Evolutionary conservation across 2,888 invertebrate species (phyloP), one percentile per base, ranked within the genome.

Genomic region (Trachelus stipa): DNA sequence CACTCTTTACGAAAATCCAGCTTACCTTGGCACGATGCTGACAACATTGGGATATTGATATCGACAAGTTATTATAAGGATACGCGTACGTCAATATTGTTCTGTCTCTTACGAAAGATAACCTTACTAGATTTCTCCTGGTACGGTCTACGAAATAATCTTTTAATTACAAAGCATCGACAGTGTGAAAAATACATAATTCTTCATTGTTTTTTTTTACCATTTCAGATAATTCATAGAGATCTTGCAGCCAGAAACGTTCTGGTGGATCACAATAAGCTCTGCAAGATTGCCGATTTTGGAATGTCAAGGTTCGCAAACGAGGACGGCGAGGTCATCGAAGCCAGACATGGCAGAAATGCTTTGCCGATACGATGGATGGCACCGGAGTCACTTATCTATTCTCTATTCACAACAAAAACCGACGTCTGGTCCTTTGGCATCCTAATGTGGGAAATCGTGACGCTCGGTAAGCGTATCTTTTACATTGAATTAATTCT

Each of bases 371-470:
- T 96, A 76, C 92, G 96, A 34, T 97, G 97, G 97, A 97, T 97
- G 97, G 96, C 97, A 4, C 97, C 97, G 0, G 97, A 97, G 90
- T 95, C 96, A 0, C 91, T 97, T 81, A 93, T 95, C 75, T 96
- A 95, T 89, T 95, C 96, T 80, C 93, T 96, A 73, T 96, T 96
- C 91, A 96, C 96, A 79, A 95, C 95, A 40, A 96, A 96, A 88
- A 95, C 96, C 0, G 97, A 97, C 86, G 96, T 97, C 4, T 97
- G 97, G 97, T 96, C 97, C 68, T 97, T 96, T 87, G 97, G 97
- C 31, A 96, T 97, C 76, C 93, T 97, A 69, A 93, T 97, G 85
- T 97, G 97, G 97, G 97, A 97, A 92, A 96, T 97, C 80, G 96
- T 97, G 69, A 97, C 97, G 12, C 93, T 97, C 85, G 97, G 97